Conservation (phyloP, 2,888 invertebrate species). For the Acanthosepion lycidas region DNA sequence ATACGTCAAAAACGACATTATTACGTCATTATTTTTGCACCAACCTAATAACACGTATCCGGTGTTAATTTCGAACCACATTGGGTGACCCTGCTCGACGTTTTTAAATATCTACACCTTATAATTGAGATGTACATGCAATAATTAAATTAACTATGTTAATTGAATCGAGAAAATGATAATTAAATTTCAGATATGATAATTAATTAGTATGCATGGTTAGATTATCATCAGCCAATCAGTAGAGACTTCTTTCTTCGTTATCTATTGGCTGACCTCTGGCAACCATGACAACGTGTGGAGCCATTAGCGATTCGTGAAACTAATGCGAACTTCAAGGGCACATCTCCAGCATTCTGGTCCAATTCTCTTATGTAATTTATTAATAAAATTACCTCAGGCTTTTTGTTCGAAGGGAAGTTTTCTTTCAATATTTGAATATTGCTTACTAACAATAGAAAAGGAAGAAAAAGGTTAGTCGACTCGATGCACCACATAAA, state of each 20-base stretch:
- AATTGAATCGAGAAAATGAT: conserved; percentile 12
- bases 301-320: neutral
- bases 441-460: neutral
- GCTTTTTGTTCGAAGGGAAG: neutral
- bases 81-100: neutral
- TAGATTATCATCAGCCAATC: neutral
- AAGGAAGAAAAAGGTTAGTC: neutral
- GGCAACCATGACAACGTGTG: neutral
- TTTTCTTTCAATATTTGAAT: neutral
- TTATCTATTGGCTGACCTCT: neutral
- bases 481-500: neutral
- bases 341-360: neutral
- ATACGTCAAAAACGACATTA: no score
- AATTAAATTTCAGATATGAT: conserved; percentile 33
- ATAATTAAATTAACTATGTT: conserved; percentile 11
- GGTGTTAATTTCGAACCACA: neutral
- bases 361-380: neutral
- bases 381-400: neutral
- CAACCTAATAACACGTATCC: neutral
- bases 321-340: neutral
- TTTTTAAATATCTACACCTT: neutral
- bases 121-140: neutral
- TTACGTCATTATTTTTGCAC: no score
- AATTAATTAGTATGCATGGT: conserved; percentile 33
- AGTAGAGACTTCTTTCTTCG: neutral